Conservation (phyloP, 1,140 invertebrate genomes). For the Mizuhopecten yessoensis region DNA sequence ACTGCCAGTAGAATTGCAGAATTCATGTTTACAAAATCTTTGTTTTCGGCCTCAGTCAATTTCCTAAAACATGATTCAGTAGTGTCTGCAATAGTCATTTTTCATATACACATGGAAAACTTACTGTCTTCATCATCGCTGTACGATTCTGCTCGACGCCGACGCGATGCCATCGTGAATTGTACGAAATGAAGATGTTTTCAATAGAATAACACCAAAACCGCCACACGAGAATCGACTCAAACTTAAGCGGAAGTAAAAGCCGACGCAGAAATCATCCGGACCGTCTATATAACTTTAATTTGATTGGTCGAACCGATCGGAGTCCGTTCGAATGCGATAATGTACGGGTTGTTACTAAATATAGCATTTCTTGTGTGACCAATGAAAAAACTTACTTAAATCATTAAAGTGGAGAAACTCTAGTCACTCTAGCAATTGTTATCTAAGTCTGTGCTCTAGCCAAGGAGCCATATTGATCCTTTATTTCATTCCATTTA, state of each 20-base stretch:
- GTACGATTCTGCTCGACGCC: conserved; percentile 41
- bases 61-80: too few relatives aligned
- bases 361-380: background rate
- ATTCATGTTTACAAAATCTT: too few relatives aligned
- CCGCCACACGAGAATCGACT: conserved; percentile 6
- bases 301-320: background rate
- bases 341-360: background rate
- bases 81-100: background rate
- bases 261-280: background rate
- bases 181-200: background rate
- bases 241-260: background rate
- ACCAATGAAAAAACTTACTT: background rate
- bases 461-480: too few relatives aligned
- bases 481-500: too few relatives aligned
- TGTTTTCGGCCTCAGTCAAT: too few relatives aligned
- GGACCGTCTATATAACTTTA: background rate
- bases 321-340: background rate
- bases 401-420: too few relatives aligned
- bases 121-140: conserved; percentile 57
- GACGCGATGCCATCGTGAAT: conserved; percentile 41
- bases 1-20: too few relatives aligned
- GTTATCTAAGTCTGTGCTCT: too few relatives aligned
- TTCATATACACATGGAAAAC: conserved; percentile 21
- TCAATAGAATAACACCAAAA: background rate
- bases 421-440: too few relatives aligned